Evolutionary conservation across 2,888 invertebrate species (phyloP).

Genomic region (Yponomeuta sedellus): DNA sequence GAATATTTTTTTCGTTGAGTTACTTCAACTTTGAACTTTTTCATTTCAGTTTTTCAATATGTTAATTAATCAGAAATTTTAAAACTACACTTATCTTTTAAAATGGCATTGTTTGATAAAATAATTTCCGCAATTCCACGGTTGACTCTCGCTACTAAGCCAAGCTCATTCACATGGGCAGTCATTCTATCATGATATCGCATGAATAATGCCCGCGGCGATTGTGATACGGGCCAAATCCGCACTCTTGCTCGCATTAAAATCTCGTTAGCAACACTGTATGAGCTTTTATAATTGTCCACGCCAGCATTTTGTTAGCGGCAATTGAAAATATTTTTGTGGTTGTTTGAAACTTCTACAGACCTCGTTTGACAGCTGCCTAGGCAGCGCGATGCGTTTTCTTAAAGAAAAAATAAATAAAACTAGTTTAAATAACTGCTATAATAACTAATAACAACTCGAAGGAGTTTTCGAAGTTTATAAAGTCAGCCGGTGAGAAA

Average conservation of each 20-base stretch:
- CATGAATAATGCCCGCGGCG: constrained; percentile 55
- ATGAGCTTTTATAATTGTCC: constrained; percentile 45
- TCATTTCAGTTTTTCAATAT: too few relatives aligned
- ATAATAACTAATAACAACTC: neutral
- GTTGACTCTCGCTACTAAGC: constrained; percentile 2
- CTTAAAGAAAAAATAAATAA: neutral
- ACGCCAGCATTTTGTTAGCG: constrained; percentile 18
- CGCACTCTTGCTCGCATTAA: constrained; percentile 55
- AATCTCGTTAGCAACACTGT: constrained; percentile 58
- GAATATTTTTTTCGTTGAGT: constrained; percentile 17
- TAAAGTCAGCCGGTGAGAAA: neutral
- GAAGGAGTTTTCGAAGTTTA: neutral
- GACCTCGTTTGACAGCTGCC: too few relatives aligned
- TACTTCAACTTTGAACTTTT: neutral
- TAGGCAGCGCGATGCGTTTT: too few relatives aligned
- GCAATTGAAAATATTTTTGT: neutral
- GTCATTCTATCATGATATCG: constrained; percentile 47
- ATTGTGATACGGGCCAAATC: constrained; percentile 58
- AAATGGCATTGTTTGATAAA: neutral
- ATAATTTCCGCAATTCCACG: neutral
- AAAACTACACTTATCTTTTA: neutral
- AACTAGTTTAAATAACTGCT: neutral
- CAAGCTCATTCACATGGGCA: constrained; percentile 1
- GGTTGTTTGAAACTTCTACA: neutral
- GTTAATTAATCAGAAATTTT: neutral